phyloP scores from a whole-genome alignment of 2,113 vertebrate genomes.

The Larimichthys crocea region DNA sequence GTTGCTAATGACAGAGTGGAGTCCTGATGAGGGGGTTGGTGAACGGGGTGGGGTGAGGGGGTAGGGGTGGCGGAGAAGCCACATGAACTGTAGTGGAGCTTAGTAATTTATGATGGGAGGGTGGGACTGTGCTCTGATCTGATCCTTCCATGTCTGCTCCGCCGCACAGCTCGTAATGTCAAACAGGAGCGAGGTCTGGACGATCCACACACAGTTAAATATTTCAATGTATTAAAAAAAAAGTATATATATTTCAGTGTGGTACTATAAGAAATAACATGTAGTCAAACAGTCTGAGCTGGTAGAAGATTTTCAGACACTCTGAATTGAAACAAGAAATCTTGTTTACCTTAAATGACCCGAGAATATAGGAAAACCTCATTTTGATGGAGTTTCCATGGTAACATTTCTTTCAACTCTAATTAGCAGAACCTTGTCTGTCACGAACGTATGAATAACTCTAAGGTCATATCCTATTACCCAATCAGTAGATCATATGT shows the following conservation, averaged over 20 bases:
- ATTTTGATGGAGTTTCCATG: conserved; percentile 15
- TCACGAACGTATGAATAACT: not conserved
- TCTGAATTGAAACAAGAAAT: not conserved
- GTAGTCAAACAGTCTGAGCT: not conserved
- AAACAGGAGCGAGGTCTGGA: conserved; percentile 53
- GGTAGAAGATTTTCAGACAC: not conserved
- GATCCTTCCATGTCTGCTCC: conserved; percentile 50
- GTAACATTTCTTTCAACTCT: not conserved
- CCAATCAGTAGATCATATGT: not conserved
- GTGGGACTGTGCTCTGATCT: conserved; percentile 67
- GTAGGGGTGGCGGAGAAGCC: conserved; percentile 63
- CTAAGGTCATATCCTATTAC: conserved; percentile 3
- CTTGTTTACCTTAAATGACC: not conserved
- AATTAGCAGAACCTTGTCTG: not conserved
- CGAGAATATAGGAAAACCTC: not conserved
- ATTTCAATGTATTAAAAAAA: conserved; percentile 20
- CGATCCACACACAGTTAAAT: conserved; percentile 16
- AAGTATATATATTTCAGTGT: not conserved
- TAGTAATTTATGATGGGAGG: conserved; percentile 72
- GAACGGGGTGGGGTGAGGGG: conserved; percentile 37
- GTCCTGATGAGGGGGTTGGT: conserved; percentile 74
- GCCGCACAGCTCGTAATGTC: conserved; percentile 58
- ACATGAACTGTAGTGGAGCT: conserved; percentile 71
- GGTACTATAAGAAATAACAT: not conserved
- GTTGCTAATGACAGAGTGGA: conserved; percentile 80